Base-by-base conservation (phyloP, 1,140 invertebrate genomes). In the Hetaerina americana region DNA sequence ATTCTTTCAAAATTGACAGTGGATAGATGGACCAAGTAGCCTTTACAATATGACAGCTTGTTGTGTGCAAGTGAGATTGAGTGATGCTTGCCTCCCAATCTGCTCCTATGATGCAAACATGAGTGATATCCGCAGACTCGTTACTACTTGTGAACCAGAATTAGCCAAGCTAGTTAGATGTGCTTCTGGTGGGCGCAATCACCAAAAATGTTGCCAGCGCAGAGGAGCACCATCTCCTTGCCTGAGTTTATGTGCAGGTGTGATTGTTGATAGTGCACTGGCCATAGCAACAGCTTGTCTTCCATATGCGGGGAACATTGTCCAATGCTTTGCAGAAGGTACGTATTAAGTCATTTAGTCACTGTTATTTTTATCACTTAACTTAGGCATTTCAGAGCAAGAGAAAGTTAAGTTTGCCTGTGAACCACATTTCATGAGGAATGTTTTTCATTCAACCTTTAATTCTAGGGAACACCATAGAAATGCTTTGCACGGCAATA, bases 261-360 rank as follows among this genome's bases (percentile, higher is more conserved):
- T 90, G 5, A 83, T 88, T 71, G 82, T 86, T 6, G 85, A 85
- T 74, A 80, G 81, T 25, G 76, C 84, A 72, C 76, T 83, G 15
- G 77, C 78, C 74, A 81, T 86, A 74, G 84, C 88, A 75, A 79
- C 85, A 5, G 81, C 86, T 66, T 93, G 92, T 80, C 84, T 90
- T 27, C 87, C 90, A 5, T 92, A 90, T 79, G 88, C 92, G 72
- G 91, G 91, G 49, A 92, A 92, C 79, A 92, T 93, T 75, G 86
- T 91, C 26, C 89, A 92, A 80, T 94, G 92, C 80, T 91, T 92
- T 76, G 91, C 92, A 80, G 91, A 93, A 86, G 92, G 90, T 90
- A 78, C n/a, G n/a, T n/a, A n/a, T n/a, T n/a, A 77, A 67, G 70
- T 72, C 26, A 6, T 67, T n/a, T 68, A 49, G 49, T 28, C 24